Evolutionary conservation across 2,113 vertebrate species (phyloP).

Genomic region (Balaenoptera acutorostrata): DNA sequence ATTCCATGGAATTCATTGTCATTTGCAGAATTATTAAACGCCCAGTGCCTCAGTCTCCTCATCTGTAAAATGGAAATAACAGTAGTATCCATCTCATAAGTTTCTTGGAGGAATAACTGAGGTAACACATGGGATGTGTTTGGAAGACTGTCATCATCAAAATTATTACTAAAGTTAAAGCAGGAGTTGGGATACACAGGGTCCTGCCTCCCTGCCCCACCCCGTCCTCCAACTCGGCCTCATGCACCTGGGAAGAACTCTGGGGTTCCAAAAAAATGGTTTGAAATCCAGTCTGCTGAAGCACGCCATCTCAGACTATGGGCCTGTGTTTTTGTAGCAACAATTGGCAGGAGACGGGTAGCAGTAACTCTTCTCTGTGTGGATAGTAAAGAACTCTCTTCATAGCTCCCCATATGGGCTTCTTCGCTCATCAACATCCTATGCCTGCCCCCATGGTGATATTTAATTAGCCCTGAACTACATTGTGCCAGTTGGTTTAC

Average conservation of each 20-base stretch:
- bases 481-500: background rate
- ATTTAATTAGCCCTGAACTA: background rate
- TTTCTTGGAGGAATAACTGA: background rate
- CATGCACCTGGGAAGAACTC: background rate
- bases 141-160: background rate
- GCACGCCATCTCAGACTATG: background rate
- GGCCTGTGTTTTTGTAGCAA: background rate
- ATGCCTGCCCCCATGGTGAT: background rate
- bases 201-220: background rate
- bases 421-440: background rate
- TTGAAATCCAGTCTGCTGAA: background rate
- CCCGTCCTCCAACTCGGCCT: background rate
- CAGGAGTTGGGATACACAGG: background rate
- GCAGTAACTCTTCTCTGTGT: background rate
- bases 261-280: background rate
- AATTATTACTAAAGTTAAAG: background rate
- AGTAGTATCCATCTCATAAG: background rate
- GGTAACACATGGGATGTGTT: background rate
- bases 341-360: background rate
- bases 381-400: background rate
- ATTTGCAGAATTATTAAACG: background rate
- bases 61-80: background rate
- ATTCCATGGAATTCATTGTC: background rate
- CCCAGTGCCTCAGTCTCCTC: background rate
- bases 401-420: background rate